Evolutionary conservation across 1,140 invertebrate genomes (phyloP), one percentile per base, ranked within the genome.

Genomic region (Conopomorpha cramerella): DNA sequence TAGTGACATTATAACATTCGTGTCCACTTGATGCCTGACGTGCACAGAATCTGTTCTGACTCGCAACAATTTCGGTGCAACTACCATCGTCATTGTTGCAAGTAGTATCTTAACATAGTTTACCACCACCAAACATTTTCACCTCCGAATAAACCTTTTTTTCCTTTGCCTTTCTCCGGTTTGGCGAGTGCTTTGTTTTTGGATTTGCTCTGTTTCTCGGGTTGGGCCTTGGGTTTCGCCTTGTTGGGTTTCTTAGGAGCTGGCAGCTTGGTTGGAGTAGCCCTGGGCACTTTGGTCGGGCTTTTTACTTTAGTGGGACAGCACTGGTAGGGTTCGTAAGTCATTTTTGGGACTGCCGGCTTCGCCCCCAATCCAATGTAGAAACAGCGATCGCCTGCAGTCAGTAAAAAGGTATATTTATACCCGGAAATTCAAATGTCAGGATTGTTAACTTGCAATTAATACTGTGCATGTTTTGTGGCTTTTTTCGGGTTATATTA

Each of bases 381-480:
- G 89, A 93, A 92, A 89, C 90, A 93, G 87, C 90, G 89, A 87
- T 92, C 89, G 88, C 90, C 90, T 93, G 89, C 77, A 78, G 77
- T 77, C 77, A 79, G 74, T 78, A 79, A 79, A 79, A 73, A 77
- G 64, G 53, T 62, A 50, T 54, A 48, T 73, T 66, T 72, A 70
- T 51, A 71, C 58, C 42, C 68, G 55, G 64, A 57, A 50, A 70
- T 49, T 46, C 41, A 46, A 55, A 55, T 46, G 49, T 52, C 47
- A 53, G 54, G 51, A 62, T 49, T 55, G 59, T 73, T 62, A 66
- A 62, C 59, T 64, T 50, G 49, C 35, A 49, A 62, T 73, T 73
- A 76, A 73, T 68, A 60, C 50, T 68, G 61, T 65, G 61, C 60
- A 70, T 57, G 2, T 8, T 27, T 27, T 49, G 57, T 57, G 51